phyloP scores from a whole-genome alignment of 2,113 vertebrate species.

The Rhinolophus ferrumequinum region DNA sequence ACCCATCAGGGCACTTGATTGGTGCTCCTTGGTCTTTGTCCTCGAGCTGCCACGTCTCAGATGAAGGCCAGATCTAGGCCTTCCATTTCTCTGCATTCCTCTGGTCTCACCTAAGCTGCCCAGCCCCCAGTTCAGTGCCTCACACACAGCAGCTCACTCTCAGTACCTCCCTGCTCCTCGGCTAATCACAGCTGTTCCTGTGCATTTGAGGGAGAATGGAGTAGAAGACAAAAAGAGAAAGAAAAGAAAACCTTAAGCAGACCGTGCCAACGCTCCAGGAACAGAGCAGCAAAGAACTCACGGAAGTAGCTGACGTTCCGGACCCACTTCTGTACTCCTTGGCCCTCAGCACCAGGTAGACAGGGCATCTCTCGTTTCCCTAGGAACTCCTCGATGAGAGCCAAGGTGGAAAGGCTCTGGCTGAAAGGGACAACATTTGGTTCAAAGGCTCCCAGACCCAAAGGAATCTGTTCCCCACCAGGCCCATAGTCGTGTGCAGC shows the following conservation, averaged over 20 bases:
- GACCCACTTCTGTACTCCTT: constrained; percentile 92
- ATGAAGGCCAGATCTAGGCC: background rate
- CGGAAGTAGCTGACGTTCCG: constrained; percentile 97
- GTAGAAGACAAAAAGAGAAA: background rate
- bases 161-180: background rate
- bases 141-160: background rate
- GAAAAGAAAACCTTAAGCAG: background rate
- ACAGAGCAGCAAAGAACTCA: constrained; percentile 86
- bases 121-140: background rate
- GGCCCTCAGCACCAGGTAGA: constrained; percentile 84
- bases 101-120: background rate
- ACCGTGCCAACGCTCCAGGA: background rate
- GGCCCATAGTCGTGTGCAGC: background rate
- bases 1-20: background rate
- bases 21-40: background rate
- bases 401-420: constrained; percentile 97
- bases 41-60: background rate
- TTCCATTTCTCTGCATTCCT: background rate
- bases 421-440: constrained; percentile 84
- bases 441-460: constrained; percentile 61
- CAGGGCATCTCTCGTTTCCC: constrained; percentile 91
- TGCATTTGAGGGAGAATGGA: background rate
- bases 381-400: constrained; percentile 98
- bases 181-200: background rate
- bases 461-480: constrained; percentile 8